Conservation (phyloP, 37 sponge, comb jelly and placozoan species). For the Ephydatia muelleri region DNA sequence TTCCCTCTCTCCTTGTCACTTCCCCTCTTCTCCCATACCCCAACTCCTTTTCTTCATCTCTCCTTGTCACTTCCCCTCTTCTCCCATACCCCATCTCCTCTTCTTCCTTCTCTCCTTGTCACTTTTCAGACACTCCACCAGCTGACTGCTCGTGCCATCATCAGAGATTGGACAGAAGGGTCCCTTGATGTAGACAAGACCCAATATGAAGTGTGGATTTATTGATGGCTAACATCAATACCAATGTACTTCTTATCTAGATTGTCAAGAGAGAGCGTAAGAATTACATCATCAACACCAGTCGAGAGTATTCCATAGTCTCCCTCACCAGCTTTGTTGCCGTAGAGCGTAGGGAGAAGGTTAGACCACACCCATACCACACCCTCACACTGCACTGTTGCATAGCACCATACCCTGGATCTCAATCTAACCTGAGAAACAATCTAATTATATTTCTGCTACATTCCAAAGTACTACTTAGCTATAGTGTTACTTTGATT, state of each 20-base stretch:
- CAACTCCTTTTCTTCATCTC: background rate
- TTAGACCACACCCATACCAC: slow-evolving; percentile 26
- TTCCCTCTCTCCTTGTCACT: no score
- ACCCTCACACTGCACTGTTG: no score
- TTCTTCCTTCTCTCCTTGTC: background rate
- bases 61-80: background rate
- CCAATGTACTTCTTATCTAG: slow-evolving; percentile 32
- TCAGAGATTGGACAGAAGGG: slow-evolving; percentile 95
- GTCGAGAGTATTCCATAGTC: slow-evolving; percentile 92
- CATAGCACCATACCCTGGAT: no score
- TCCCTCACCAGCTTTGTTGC: slow-evolving; percentile 99
- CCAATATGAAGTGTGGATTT: slow-evolving; percentile 81
- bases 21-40: background rate
- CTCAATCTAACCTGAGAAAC: no score
- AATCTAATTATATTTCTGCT: no score
- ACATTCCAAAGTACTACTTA: no score
- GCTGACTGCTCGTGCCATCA: slow-evolving; percentile 94
- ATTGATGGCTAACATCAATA: background rate
- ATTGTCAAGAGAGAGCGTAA: slow-evolving; percentile 81
- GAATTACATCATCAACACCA: slow-evolving; percentile 85
- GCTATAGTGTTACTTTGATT: no score
- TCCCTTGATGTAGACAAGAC: slow-evolving; percentile 74
- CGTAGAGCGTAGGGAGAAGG: slow-evolving; percentile 92
- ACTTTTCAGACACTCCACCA: slow-evolving; percentile 81
- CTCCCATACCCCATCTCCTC: background rate